Evolutionary conservation across 2,888 invertebrate species (phyloP).

Genomic region (Cephus pulcher): DNA sequence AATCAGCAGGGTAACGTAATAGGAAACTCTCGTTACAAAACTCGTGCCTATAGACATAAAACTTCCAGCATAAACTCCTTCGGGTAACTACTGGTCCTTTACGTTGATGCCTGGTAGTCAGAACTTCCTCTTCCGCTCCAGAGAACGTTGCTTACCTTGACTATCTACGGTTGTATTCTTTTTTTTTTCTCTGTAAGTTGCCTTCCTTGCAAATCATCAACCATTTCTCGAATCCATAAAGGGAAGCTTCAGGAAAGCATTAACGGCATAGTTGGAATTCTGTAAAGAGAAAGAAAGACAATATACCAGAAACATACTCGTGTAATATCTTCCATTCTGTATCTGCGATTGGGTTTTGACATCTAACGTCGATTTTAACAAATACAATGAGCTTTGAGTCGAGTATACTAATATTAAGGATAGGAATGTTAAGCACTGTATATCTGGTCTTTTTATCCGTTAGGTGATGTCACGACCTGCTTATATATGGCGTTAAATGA

Average conservation of each 20-base stretch:
- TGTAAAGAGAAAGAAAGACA: not conserved
- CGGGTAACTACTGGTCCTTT: conserved; percentile 28
- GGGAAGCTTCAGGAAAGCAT: not conserved
- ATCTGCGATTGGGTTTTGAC: not conserved
- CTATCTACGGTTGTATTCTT: not conserved
- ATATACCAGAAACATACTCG: not conserved
- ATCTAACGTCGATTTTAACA: not conserved
- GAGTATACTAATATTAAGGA: not conserved
- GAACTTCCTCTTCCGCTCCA: conserved; percentile 39
- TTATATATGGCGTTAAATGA: not conserved
- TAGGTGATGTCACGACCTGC: not conserved
- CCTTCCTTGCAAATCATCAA: not conserved
- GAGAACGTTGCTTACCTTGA: not conserved
- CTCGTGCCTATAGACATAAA: conserved; percentile 1
- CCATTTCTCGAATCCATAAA: not conserved
- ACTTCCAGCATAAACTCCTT: conserved; percentile 1
- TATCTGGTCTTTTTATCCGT: not conserved
- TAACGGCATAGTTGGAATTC: not conserved
- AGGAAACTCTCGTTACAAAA: not conserved
- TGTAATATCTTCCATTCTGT: not conserved
- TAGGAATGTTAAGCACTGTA: not conserved
- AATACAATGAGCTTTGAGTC: not conserved
- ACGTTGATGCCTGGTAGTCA: conserved; percentile 3
- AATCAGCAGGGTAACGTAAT: not conserved
- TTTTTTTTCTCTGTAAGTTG: not conserved